A percentile compares a stretch with the other conserved stretches of the same genome.
Conservation (phyloP, 2,888 invertebrate species). For the Danaus chrysippus region DNA sequence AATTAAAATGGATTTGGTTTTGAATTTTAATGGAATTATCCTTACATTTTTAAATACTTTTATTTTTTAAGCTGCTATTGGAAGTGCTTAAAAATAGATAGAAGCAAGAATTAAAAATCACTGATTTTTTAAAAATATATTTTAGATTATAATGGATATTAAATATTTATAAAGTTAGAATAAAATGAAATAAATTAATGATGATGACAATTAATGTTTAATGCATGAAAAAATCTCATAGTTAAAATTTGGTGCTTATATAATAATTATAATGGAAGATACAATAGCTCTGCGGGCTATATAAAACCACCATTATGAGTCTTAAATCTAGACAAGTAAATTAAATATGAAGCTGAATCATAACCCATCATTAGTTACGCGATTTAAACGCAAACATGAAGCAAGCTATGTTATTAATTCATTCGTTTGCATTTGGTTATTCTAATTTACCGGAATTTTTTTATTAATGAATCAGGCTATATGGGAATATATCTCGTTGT, state of each 20-base stretch:
- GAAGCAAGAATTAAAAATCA: too few relatives aligned
- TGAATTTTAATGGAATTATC: conserved; percentile 24
- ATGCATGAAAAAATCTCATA: background rate
- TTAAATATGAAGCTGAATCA: conserved; percentile 20
- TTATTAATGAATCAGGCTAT: conserved; percentile 1
- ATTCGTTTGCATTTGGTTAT: background rate
- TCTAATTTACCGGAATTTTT: background rate
- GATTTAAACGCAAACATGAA: conserved; percentile 20
- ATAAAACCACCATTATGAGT: conserved; percentile 21
- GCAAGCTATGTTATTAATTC: conserved; percentile 12
- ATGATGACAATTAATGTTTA: too few relatives aligned
- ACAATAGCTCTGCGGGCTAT: conserved; percentile 16
- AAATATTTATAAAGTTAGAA: too few relatives aligned
- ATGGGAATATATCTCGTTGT: too few relatives aligned
- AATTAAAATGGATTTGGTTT: conserved; percentile 25
- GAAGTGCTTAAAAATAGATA: conserved; percentile 2
- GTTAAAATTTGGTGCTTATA: conserved; percentile 18
- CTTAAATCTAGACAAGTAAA: too few relatives aligned
- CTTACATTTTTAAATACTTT: conserved; percentile 17
- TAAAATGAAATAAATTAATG: too few relatives aligned
- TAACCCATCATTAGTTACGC: conserved; percentile 13
- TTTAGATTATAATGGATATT: too few relatives aligned
- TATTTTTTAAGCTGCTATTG: conserved; percentile 4
- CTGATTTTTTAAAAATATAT: too few relatives aligned
- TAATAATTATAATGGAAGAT: conserved; percentile 18